Base-by-base conservation (phyloP, 2,888 invertebrate species). In the Melieria picta region DNA sequence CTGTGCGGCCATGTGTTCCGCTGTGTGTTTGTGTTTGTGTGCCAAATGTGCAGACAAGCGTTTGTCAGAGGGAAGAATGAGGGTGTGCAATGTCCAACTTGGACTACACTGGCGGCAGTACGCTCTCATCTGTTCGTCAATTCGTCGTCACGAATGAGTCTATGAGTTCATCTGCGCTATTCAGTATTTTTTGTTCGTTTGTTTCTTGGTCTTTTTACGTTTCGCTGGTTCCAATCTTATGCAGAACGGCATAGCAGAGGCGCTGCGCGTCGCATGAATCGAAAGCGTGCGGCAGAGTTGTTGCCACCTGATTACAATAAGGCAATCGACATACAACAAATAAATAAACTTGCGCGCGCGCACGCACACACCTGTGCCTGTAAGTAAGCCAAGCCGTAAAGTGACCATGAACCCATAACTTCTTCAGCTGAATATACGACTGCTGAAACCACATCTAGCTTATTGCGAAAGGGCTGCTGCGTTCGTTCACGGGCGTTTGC, bases 1-100 rank as follows among this genome's bases (percentile, higher is more conserved):
- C 47, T 16, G 7, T 48, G 3, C n/a, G 42, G 42, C 7, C 47
- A 66, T 30, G 16, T 43, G 5, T 57, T n/a, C 46, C 50, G 52
- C 11, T 55, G 43, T 4, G 7, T 63, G 63, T 46, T 43, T 58
- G 66, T 66, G 56, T 46, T n/a, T 45, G 30, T 64, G 63, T 57
- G 56, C 69, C 48, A 69, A 64, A 69, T 69, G 69, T 69, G 64
- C 69, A 64, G 64, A 63, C 64, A 62, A 58, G 64, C 69, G 60
- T 69, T 69, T 69, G 64, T 42, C 47, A 48, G 50, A 55, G 45
- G 69, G 30, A 57, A 50, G 30, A 43, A 63, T 56, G 46, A 48
- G 63, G 47, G 61, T 68, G 52, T 68, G 68, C 68, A 61, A 61
- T 61, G 61, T 30, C 56, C 56, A 56, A 56, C 9, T 61, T 62